Evolutionary conservation across 2,888 invertebrate species (phyloP).

Genomic region (Sarcophaga variegata): DNA sequence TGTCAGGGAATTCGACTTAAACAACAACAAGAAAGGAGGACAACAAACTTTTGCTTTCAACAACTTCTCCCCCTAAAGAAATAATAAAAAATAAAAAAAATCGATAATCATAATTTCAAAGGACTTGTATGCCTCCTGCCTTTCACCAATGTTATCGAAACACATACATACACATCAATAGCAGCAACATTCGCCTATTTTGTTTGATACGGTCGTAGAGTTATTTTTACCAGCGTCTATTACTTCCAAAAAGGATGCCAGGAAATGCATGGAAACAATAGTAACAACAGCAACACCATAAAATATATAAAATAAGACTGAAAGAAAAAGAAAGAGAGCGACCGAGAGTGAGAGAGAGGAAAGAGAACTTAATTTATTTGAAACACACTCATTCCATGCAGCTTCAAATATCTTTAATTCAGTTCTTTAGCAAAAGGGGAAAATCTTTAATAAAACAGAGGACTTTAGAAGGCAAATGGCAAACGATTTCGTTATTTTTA

Average conservation of each 20-base stretch:
- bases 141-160: background rate
- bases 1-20: background rate
- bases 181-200: too few species aligned
- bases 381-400: background rate
- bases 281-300: background rate
- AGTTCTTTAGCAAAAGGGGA: constrained; percentile 2
- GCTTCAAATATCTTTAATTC: constrained; percentile 34
- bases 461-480: background rate
- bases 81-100: constrained; percentile 19
- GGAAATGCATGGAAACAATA: constrained; percentile 13
- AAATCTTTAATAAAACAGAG: constrained; percentile 19
- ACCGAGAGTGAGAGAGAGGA: background rate
- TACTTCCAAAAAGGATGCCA: background rate
- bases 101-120: constrained; percentile 48
- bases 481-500: background rate
- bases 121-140: background rate
- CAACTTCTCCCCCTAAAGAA: background rate
- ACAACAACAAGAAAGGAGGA: constrained; percentile 1
- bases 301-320: constrained; percentile 33
- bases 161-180: background rate
- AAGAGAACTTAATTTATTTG: background rate
- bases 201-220: constrained; percentile 21
- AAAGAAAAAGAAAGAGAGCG: background rate
- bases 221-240: constrained; percentile 32
- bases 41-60: background rate